phyloP scores from a whole-genome alignment of 2,797 vertebrate species.

The Anniella stebbinsi region DNA sequence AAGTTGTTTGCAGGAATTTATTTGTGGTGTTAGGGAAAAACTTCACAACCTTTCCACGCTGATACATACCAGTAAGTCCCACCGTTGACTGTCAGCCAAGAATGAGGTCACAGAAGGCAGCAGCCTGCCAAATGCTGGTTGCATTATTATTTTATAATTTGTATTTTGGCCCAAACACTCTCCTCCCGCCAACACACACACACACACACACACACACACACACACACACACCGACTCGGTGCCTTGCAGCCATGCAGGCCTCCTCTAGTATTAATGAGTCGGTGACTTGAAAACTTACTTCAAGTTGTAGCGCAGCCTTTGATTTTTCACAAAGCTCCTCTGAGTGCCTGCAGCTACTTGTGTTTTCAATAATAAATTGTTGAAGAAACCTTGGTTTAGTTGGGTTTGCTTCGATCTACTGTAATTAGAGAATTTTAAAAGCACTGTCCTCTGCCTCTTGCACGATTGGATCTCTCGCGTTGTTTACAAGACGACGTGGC shows the following conservation, averaged over 20 bases:
- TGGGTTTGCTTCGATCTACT: conserved; percentile 65
- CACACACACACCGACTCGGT: conserved; percentile 56
- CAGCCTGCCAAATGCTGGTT: neutral
- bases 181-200: neutral
- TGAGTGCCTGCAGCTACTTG: conserved; percentile 61
- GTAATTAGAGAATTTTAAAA: conserved; percentile 71
- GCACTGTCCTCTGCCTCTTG: conserved; percentile 35
- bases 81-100: neutral
- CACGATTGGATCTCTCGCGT: conserved; percentile 37
- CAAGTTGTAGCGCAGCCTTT: conserved; percentile 56
- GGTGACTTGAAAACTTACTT: conserved; percentile 64
- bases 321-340: conserved; percentile 65
- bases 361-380: conserved; percentile 67
- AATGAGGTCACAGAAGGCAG: conserved; percentile 22
- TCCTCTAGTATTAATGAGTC: conserved; percentile 72
- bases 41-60: conserved; percentile 10
- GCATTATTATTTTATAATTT: conserved; percentile 53
- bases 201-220: neutral
- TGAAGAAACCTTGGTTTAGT: conserved; percentile 60
- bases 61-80: conserved; percentile 6
- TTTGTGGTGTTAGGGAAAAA: conserved; percentile 6
- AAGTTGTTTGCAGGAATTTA: conserved; percentile 5
- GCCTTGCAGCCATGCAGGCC: conserved; percentile 69
- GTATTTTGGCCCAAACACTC: conserved; percentile 55
- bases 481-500: conserved; percentile 53